Evolutionary conservation across 2,797 vertebrate species (phyloP), one percentile per base, ranked within the genome.

Genomic region (Galaxias olidus): DNA sequence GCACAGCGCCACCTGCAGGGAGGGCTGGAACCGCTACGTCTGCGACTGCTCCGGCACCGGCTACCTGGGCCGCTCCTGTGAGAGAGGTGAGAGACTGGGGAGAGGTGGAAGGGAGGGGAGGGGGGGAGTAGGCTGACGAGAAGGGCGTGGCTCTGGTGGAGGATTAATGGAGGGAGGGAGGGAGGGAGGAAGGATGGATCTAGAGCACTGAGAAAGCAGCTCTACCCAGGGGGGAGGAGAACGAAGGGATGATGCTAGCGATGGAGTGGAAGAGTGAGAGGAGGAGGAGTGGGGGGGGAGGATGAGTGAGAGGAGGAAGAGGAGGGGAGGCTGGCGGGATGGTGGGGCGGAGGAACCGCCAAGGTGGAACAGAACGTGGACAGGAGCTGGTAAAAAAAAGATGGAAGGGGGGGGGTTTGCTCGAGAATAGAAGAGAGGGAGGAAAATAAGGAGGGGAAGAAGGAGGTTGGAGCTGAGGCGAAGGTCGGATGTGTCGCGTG

Each of bases 21-120:
- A 99, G 80, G 96, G 96, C 67, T 99, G 97, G 97, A 99, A 98
- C 82, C 93, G 97, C 83, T 99, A 96, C 4, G 95, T 99, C 68
- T 99, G 97, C 13, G 97, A 99, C 88, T 93, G 98, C 87, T 96
- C 97, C 0, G 98, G 96, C 64, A 98, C 97, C 0, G 98, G 97
- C 12, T 98, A 95, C 88, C 93, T 98, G 68, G 97, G 97, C 69
- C 94, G 95, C 74, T 96, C 96, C 0, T 99, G 98, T 0, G 97
- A 98, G 84, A 95, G 96, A 98, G 98, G 98, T 98, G 86, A 79
- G 94, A 41, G 59, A 48, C 40, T 42, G 53, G 40, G 52, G 30
- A n/a, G 45, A 61, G 49, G 13, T 8, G 40, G 8, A 48, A 49
- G 20, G 8, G 41, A 12, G 19, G 40, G 41, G 11, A 51, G 42